Base-by-base conservation (phyloP, 35 echinoderm and acorn worm species). In the Patiria miniata region DNA sequence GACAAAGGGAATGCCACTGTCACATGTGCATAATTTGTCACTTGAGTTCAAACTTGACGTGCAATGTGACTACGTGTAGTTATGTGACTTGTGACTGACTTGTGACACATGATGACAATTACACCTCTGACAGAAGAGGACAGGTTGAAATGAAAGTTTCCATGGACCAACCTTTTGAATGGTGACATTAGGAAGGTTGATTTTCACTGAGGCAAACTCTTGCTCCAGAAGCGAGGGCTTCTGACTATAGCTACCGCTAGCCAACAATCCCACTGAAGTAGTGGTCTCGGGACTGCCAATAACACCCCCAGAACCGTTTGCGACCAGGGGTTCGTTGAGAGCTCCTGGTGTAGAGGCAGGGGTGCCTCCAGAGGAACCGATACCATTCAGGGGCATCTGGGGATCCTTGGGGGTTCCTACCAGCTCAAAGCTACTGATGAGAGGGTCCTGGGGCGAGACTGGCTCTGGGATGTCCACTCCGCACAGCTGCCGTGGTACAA, bases 381-480 rank as follows among this genome's bases (percentile, higher is more conserved):
- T 12, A 28, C 85, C 26, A 47, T 87, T 21, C 21, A 36, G n/a
- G 37, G 39, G 1, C 83, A 47, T 4, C 40, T 81, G 40, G 82
- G 39, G 4, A 78, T 77, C 54, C 83, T 94, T 36, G 92, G 87
- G 38, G 86, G 84, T 32, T 10, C 21, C 26, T 10, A 73, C 65
- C 2, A 73, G 29, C n/a, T 73, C 65, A 10, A 28, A 73, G 65
- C 65, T 73, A 23, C 65, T 23, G 26, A 73, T 36, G 2, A 73
- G 65, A 23, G 65, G 34, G 65, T 73, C 65, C 42, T 65, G 37
- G 88, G 22, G 51, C 28, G 29, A 79, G 79, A 81, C 56, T 89
- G 21, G 78, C 85, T 95, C 93, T 29, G 88, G 89, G 47, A 86
- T 65, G 18, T 91, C 90, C 18, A 92, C 93, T 79, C 93, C 93